Evolutionary conservation across 2,797 vertebrate species (phyloP), one percentile per base, ranked within the genome.

Genomic region (Tokudaia tokunoshimensis): DNA sequence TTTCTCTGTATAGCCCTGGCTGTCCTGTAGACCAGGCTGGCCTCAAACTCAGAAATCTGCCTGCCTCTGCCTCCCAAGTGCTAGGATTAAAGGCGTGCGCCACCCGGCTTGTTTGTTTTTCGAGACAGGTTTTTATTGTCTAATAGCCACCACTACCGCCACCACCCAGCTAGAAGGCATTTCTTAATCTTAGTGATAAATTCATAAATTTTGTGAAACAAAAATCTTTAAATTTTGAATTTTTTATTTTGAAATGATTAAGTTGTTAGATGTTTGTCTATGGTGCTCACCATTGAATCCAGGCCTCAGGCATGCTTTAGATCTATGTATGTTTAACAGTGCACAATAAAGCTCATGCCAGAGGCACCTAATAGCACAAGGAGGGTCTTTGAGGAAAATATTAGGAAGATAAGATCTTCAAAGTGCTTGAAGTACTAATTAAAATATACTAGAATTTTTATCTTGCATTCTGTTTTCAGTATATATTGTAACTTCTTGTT

Each of bases 161-260:
- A 17, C 34, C 31, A n/a, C 67, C 67, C 67, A 70, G 67, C 67
- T 63, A 63, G 81, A 83, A 61, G 44, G 29, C 44, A 47, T 95
- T 86, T 78, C 24, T 72, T 89, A 44, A 24, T 37, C 1, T 86
- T 65, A 63, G 22, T 92, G 78, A 82, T 95, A 91, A 92, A 50
- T 31, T 34, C 24, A 37, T 94, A 91, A 95, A 92, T 83, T 34
- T 59, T 91, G 17, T 76, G 52, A 89, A 82, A 85, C 37, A 91
- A 61, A 61, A 89, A 87, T 22, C 76, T 84, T 80, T 76, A 89
- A 59, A 83, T 93, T 63, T 96, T 87, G 15, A 85, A 89, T 44
- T 6, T 34, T 89, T 94, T 96, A 55, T 93, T 96, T 96, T 81
- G 89, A 90, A 72, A 90, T 96, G 44, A 55, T 50, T 34, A 80